Percentiles rank a stretch among this genome's conserved stretches.
Evolutionary conservation across 2,888 invertebrate genomes (phyloP).

Genomic region (Eupithecia centaureata): DNA sequence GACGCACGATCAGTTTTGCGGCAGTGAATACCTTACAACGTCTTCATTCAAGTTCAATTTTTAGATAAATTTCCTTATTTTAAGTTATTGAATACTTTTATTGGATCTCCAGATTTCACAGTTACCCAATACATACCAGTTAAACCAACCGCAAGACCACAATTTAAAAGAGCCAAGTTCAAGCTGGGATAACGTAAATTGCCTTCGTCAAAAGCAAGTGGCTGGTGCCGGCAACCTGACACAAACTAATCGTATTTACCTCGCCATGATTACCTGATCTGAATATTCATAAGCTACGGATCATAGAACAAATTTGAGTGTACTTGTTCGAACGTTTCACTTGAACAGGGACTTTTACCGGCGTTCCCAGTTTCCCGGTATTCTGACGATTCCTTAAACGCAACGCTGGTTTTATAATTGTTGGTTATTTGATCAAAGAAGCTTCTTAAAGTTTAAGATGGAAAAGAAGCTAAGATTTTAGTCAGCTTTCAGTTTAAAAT

Average conservation of each 20-base stretch:
- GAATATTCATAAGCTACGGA: conserved; percentile 62
- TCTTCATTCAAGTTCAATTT: too few species aligned
- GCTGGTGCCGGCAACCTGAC: conserved; percentile 50
- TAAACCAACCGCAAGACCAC: conserved; percentile 21
- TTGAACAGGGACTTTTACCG: neutral
- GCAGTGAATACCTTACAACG: too few species aligned
- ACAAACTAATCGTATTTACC: conserved; percentile 62
- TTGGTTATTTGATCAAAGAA: neutral
- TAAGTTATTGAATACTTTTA: neutral
- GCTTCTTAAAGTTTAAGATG: too few species aligned
- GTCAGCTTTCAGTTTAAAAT: too few species aligned
- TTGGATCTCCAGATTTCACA: neutral
- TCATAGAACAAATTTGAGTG: conserved; percentile 29
- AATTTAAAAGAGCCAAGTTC: conserved; percentile 44
- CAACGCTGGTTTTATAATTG: neutral
- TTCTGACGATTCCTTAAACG: neutral
- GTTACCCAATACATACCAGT: neutral
- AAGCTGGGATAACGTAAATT: conserved; percentile 41
- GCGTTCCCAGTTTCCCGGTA: neutral
- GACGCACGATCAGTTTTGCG: too few species aligned
- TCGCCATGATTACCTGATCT: conserved; percentile 57
- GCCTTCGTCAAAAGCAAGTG: conserved; percentile 44
- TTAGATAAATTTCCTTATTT: too few species aligned
- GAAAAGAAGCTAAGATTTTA: too few species aligned
- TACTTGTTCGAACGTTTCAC: conserved; percentile 17